Evolutionary conservation across 2,888 invertebrate genomes (phyloP), one percentile per base, ranked within the genome.

Genomic region (Nemotelus nigrinus): DNA sequence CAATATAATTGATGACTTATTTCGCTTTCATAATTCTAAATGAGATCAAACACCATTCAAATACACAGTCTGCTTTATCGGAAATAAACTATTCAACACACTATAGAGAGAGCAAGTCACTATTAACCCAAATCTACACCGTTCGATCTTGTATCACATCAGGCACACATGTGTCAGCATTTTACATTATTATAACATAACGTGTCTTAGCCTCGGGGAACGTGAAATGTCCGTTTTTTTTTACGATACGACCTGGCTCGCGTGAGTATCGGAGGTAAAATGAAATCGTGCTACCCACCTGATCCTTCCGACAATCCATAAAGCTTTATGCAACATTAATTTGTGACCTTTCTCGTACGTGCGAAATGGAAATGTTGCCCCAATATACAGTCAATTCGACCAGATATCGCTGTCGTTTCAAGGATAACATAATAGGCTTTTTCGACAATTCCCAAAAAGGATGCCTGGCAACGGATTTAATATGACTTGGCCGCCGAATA

Each of bases 241-340:
- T 67, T 67, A 67, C 50, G 50, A 25, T n/a, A 25, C 67, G 25
- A 25, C 25, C 25, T 25, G 25, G 25, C 25, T 25, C 25, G 25
- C 25, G 25, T 25, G 25, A 25, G n/a, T 67, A 67, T 67, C 50
- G 3, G 64, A 39, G 67, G 25, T 57, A n/a, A 70, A 43, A 70
- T 55, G 41, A 55, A 70, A 70, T 70, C 70, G 70, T 55, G 55
- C 60, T 72, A 72, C 60, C 72, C 72, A 72, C 72, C 72, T 72
- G 72, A 72, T 72, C 72, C 72, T 58, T 72, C 60, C 71, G 57
- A 25, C 71, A 55, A 71, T 57, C 57, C 71, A 57, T 71, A 72
- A 72, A 72, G 72, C 72, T 72, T 72, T 72, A 72, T 72, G 72
- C 72, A 72, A 72, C 72, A 72, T 72, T 72, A 72, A 72, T 72